Conservation (phyloP, 2,888 invertebrate genomes). For the Antitype chi region DNA sequence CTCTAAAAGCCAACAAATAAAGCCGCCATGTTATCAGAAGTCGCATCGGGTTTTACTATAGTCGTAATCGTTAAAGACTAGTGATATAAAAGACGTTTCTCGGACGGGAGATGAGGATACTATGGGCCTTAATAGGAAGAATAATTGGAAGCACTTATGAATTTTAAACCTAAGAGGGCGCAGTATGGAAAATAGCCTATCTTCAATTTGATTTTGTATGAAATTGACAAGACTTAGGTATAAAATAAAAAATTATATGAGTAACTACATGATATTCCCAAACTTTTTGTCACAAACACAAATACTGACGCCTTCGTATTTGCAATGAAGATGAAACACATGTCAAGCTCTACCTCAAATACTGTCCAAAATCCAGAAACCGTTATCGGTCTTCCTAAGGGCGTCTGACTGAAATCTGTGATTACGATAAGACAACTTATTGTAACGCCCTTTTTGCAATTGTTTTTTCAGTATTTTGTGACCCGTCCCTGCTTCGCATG, state of each 20-base stretch:
- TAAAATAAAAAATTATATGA: too few species aligned
- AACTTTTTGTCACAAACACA: too few species aligned
- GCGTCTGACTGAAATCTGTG: background rate
- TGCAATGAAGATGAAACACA: background rate
- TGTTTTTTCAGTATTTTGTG: background rate
- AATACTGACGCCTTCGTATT: background rate
- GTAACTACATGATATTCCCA: too few species aligned
- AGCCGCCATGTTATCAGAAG: conserved; percentile 54
- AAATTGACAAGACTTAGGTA: too few species aligned
- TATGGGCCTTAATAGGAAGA: too few species aligned
- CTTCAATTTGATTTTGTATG: too few species aligned
- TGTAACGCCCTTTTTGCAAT: background rate
- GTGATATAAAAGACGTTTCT: conserved; percentile 70
- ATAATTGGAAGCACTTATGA: background rate
- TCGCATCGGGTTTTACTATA: conserved; percentile 67
- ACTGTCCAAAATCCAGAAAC: background rate
- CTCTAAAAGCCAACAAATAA: conserved; percentile 52
- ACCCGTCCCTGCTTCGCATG: too few species aligned
- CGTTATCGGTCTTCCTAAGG: background rate
- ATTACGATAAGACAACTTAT: background rate
- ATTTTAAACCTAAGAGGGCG: background rate
- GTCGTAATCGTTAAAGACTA: conserved; percentile 72
- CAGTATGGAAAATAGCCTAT: too few species aligned
- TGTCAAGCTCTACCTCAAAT: background rate
- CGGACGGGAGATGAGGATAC: too few species aligned